Base-by-base conservation (phyloP, 2,888 invertebrate genomes). In the Suillia variegata region DNA sequence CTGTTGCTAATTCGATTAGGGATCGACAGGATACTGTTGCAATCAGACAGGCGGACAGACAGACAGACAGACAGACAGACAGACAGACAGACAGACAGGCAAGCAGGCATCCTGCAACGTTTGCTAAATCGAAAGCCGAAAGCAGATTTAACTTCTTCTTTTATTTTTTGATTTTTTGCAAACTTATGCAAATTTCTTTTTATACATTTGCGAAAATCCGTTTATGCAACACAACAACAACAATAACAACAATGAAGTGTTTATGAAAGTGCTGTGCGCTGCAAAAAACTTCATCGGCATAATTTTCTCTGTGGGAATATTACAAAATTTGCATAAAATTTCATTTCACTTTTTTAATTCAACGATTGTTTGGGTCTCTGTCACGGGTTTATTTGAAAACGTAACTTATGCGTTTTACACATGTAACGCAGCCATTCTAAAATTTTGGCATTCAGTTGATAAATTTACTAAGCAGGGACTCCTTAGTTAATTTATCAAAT, bases 1-100 rank as follows among this genome's bases (percentile, higher is more conserved):
- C 75, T 75, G 79, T 78, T 77, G 75, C 77, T 77, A 78, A 77
- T 77, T 73, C 67, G 75, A 77, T 77, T 76, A 76, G 79, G 70
- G 76, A 73, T 33, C 57, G 21, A 42, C 15, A 34, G 26, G 57
- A 31, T 53, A 13, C 42, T 38, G 10, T 5, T 38, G 6, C n/a
- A 13, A 10, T n/a, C n/a, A n/a, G n/a, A n/a, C n/a, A n/a, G n/a
- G n/a, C n/a, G n/a, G n/a, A n/a, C n/a, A n/a, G n/a, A n/a, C n/a
- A n/a, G n/a, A n/a, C n/a, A n/a, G n/a, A n/a, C n/a, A n/a, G n/a
- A n/a, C n/a, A n/a, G n/a, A n/a, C n/a, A n/a, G n/a, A n/a, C n/a
- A n/a, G n/a, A n/a, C n/a, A n/a, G n/a, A n/a, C n/a, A n/a, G n/a
- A n/a, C n/a, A n/a, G n/a, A n/a, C n/a, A n/a, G n/a, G n/a, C n/a